Base-by-base conservation (phyloP, 2,888 invertebrate species). In the Fabriciana adippe region DNA sequence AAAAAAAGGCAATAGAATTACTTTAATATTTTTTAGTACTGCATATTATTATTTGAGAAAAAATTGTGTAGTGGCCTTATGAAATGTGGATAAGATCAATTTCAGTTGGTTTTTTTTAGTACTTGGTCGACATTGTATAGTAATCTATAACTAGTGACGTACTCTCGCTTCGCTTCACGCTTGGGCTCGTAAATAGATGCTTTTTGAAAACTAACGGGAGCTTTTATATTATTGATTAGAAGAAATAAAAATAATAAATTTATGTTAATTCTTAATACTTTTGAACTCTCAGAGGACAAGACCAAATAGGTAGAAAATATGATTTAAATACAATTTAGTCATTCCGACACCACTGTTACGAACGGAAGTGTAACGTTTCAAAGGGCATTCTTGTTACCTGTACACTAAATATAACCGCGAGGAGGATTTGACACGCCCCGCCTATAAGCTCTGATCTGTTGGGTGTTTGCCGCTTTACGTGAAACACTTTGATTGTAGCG, bases 301-400 rank as follows among this genome's bases (percentile, higher is more conserved):
- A n/a, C 16, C 15, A 54, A 4, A 15, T 78, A 78, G 80, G 79
- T 70, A 79, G 0, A 62, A 76, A 75, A 55, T 11, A 31, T 11
- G 4, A 1, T 21, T 14, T 16, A 47, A 16, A 11, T 16, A 45
- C 47, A 61, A n/a, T 48, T 8, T 73, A 72, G 53, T 85, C 81
- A 82, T 79, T 81, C 55, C 70, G 35, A 59, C 57, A 54, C 59
- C 74, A 69, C 75, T 76, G 83, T 87, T 88, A 88, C 83, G 88
- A 87, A 86, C 91, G 91, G 91, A 92, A 92, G 90, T 90, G 87
- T 91, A 82, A 81, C 80, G 83, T 91, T 90, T 91, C 91, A 91
- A 91, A 92, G 91, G 80, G 88, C 89, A 90, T 90, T 90, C 90
- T 88, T 87, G 90, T 90, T 92, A 92, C 92, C 92, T 92, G 92